Conservation (phyloP, 2,113 vertebrate species). For the Peromyscus leucopus region DNA sequence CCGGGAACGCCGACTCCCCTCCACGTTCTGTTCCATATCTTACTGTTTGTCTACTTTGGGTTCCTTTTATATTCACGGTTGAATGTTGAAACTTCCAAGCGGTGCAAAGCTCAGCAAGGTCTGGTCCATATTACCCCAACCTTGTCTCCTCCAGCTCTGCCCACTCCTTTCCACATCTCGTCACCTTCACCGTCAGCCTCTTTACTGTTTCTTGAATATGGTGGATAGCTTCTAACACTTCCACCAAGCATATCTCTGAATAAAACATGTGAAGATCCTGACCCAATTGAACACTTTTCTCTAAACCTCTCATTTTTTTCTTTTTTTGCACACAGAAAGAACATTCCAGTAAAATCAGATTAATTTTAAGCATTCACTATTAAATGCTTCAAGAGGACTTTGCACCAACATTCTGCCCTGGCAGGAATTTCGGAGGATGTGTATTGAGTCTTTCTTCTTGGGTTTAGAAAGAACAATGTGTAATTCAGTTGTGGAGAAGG, state of each 20-base stretch:
- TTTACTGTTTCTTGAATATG: background rate
- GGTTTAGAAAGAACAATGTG: slow-evolving; percentile 70
- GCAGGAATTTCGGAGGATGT: slow-evolving; percentile 67
- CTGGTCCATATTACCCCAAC: background rate
- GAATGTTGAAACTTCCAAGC: background rate
- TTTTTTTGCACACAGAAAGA: background rate
- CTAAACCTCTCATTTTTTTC: background rate
- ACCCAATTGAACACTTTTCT: background rate
- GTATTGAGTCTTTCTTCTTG: slow-evolving; percentile 73
- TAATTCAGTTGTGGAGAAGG: slow-evolving; percentile 71
- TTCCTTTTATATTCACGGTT: background rate
- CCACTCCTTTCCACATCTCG: too few species aligned
- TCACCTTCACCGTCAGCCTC: background rate
- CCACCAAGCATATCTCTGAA: background rate
- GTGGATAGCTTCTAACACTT: background rate
- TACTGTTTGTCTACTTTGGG: background rate
- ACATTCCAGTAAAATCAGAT: slow-evolving; percentile 53
- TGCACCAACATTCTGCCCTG: slow-evolving; percentile 68
- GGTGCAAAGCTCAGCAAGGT: background rate
- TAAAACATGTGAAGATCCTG: slow-evolving; percentile 13
- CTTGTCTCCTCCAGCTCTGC: background rate
- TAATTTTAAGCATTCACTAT: slow-evolving; percentile 59
- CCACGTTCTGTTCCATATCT: background rate
- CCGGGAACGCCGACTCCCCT: background rate
- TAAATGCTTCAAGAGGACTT: slow-evolving; percentile 57